A percentile compares a stretch with the other conserved stretches of the same genome.
These are phyloP conservation scores for Spheniscus humboldti DNA, from an alignment of 2,797 vertebrate species.

Conservation along the genomic window DNA sequence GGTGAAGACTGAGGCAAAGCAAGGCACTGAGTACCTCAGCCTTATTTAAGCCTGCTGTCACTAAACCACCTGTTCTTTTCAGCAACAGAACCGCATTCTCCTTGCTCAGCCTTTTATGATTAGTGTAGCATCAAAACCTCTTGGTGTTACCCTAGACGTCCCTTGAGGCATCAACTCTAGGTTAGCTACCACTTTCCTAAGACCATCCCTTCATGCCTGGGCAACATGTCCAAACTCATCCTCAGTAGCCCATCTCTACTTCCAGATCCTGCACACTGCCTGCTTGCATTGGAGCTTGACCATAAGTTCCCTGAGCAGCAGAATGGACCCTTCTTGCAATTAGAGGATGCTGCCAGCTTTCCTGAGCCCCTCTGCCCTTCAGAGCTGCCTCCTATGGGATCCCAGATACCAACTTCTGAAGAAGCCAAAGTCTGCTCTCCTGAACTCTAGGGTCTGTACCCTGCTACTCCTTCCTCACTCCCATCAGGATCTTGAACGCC, in stretches of 20 bases:
- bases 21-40: background rate
- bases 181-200: background rate
- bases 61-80: background rate
- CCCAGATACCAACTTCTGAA: background rate
- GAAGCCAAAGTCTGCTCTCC: background rate
- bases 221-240: background rate
- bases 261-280: background rate
- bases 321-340: background rate
- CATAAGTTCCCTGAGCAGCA: background rate
- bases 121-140: background rate
- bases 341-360: background rate
- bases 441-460: background rate
- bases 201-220: background rate
- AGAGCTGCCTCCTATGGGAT: background rate
- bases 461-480: background rate
- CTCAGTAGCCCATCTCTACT: background rate
- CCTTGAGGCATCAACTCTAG: background rate
- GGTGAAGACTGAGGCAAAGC: background rate
- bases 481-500: background rate
- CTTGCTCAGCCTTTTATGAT: background rate
- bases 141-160: background rate
- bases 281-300: background rate
- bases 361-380: background rate
- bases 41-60: background rate
- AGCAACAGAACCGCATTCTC: background rate